A percentile compares a stretch with the other conserved stretches of the same genome.
Evolutionary conservation across 92 coral and sea anemone genomes (phyloP).

Genomic region (Porites cylindrica): DNA sequence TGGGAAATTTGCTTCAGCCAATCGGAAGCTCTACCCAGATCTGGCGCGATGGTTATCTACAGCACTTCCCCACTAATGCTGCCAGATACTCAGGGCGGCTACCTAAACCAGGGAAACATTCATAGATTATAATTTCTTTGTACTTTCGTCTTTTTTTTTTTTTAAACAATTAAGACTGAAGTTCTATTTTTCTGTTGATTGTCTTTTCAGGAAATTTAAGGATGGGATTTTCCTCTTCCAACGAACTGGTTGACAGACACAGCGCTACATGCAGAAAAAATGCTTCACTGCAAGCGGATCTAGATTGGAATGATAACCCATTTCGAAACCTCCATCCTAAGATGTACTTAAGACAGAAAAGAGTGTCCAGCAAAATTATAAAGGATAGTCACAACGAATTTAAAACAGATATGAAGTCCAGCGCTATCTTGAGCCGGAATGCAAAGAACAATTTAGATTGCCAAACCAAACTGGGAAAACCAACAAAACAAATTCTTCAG

Average conservation of each 20-base stretch:
- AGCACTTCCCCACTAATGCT: no score
- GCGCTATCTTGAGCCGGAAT: not conserved
- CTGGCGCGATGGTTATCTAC: no score
- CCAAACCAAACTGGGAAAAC: not conserved
- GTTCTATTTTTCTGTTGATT: no score
- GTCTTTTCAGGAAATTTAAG: not conserved
- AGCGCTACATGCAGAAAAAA: not conserved
- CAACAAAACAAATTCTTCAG: not conserved
- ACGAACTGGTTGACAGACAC: not conserved
- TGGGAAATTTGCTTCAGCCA: no score
- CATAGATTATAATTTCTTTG: no score
- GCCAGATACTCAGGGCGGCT: no score
- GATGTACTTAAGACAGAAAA: slow-evolving; percentile 20
- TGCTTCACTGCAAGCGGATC: not conserved
- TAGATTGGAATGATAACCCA: slow-evolving; percentile 29
- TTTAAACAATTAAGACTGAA: no score
- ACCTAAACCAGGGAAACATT: no score
- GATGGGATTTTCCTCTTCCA: not conserved
- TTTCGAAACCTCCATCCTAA: slow-evolving; percentile 36
- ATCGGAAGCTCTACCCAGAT: no score
- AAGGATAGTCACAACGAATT: not conserved
- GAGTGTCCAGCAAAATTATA: slow-evolving; percentile 1
- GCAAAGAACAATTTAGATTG: not conserved
- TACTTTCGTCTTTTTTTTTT: no score
- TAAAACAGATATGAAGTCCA: not conserved